Evolutionary conservation across 2,888 invertebrate species (phyloP).

Genomic region (Myopa tessellatipennis): DNA sequence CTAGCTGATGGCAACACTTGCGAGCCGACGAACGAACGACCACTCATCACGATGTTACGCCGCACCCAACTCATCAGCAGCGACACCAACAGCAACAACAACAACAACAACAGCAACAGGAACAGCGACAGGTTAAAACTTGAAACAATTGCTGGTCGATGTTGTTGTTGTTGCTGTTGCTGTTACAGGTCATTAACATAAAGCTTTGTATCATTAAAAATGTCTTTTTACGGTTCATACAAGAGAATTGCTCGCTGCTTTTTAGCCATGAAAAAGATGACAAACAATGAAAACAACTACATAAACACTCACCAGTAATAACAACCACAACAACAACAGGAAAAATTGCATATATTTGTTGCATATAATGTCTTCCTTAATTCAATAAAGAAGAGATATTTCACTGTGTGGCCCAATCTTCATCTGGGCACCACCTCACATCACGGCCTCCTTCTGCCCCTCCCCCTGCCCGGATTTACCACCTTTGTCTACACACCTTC

Average conservation of each 20-base stretch:
- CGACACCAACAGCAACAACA: neutral
- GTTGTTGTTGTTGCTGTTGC: constrained; percentile 14
- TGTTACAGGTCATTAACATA: neutral
- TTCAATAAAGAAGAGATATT: neutral
- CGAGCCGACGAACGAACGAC: too few species aligned
- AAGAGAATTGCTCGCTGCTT: neutral
- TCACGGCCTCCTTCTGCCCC: too few species aligned
- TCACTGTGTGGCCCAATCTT: neutral
- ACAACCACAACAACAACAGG: neutral
- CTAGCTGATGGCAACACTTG: neutral
- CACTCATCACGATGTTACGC: neutral
- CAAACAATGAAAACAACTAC: too few species aligned
- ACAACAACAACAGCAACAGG: neutral
- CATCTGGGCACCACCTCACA: too few species aligned
- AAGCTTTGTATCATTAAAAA: neutral
- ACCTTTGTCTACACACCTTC: neutral
- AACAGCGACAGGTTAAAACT: constrained; percentile 11
- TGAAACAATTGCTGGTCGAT: neutral
- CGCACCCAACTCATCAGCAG: neutral
- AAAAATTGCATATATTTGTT: neutral
- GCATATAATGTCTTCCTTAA: constrained; percentile 31
- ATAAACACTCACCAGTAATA: too few species aligned
- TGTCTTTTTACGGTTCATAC: neutral
- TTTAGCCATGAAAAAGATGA: neutral
- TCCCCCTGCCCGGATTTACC: neutral